Conservation (phyloP, 2,113 vertebrate species). For the Hippopotamus amphibius region DNA sequence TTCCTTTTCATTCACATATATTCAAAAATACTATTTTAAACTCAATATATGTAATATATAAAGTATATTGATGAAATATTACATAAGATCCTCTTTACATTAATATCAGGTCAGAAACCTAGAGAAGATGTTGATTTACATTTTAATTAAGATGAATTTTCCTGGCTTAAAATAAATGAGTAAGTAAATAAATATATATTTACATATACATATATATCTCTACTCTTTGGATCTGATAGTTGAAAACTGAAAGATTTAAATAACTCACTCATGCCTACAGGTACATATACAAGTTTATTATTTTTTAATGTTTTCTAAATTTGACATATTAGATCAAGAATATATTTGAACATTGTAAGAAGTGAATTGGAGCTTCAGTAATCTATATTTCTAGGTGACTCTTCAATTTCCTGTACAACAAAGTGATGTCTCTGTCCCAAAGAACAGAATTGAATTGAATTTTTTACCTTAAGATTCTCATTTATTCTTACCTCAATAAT, state of each 20-base stretch:
- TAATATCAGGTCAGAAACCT: not conserved
- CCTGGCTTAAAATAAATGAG: not conserved
- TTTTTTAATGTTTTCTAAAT: not conserved
- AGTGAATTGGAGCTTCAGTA: not conserved
- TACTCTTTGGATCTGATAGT: not conserved
- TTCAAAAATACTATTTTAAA: not conserved
- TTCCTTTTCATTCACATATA: not conserved
- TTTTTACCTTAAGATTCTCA: not conserved
- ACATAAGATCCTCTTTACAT: not conserved
- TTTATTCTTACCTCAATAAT: not conserved
- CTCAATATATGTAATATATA: not conserved
- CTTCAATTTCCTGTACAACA: not conserved
- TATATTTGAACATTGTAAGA: not conserved
- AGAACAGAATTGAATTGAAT: not conserved
- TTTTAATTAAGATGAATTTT: constrained; percentile 10
- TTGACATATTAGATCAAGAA: not conserved
- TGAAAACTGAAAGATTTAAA: constrained; percentile 9
- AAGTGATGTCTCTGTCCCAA: not conserved
- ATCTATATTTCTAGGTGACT: not conserved
- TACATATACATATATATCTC: not conserved
- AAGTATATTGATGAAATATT: not conserved
- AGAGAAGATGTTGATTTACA: constrained; percentile 1
- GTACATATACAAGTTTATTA: not conserved
- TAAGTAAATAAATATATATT: not conserved
- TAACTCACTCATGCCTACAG: not conserved